A percentile compares a stretch with the other conserved stretches of the same genome.
Conservation (phyloP, 2,113 vertebrate genomes). For the Greenwoodochromis staneri region DNA sequence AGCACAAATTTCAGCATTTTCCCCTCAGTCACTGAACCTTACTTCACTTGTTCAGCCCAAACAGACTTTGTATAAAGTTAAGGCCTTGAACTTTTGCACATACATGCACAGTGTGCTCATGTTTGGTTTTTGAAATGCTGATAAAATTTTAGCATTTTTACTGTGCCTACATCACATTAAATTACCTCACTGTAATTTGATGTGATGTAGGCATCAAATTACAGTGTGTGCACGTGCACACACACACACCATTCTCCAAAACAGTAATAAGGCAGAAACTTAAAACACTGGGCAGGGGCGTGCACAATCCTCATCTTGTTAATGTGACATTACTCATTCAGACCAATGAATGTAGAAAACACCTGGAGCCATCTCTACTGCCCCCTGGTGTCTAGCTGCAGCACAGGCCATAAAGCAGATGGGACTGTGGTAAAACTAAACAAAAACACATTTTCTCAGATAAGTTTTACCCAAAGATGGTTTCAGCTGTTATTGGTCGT, state of each 20-base stretch:
- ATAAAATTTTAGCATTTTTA: not conserved
- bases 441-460: not conserved
- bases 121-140: not conserved
- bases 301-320: not conserved
- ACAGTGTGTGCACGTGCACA: not conserved
- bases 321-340: not conserved
- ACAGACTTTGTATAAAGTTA: not conserved
- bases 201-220: not conserved
- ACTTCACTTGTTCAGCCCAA: not conserved
- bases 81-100: not conserved
- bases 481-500: not conserved
- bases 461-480: not conserved
- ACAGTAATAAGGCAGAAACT: not conserved
- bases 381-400: not conserved
- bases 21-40: not conserved
- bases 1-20: not conserved
- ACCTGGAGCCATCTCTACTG: not conserved
- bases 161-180: not conserved
- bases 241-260: not conserved
- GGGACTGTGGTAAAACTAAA: not conserved
- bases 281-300: not conserved
- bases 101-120: not conserved
- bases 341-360: not conserved
- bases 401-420: not conserved
- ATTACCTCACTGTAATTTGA: not conserved